A percentile compares a stretch with the other conserved stretches of the same genome.
Evolutionary conservation across 1,140 invertebrate genomes (phyloP).

Genomic region (Drosophila malerkotliana): DNA sequence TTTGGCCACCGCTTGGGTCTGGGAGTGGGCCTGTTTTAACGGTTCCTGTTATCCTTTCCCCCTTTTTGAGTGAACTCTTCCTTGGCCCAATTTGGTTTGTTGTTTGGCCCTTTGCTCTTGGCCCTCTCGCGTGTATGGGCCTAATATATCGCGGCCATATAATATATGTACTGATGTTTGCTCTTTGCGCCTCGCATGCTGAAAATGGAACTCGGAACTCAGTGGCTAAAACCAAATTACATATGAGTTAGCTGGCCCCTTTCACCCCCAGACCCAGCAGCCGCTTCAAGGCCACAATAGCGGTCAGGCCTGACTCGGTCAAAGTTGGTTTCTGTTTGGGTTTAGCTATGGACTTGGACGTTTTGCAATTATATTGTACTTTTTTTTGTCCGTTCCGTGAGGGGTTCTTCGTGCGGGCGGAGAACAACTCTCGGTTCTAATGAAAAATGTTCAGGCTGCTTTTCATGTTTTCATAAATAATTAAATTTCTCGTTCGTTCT

Average conservation of each 20-base stretch:
- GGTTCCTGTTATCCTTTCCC: constrained; percentile 33
- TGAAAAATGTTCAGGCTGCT: constrained; percentile 65
- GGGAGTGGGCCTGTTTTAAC: constrained; percentile 41
- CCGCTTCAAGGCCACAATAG: constrained; percentile 68
- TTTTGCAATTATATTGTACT: constrained; percentile 75
- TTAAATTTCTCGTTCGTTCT: constrained; percentile 61
- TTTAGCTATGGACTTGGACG: constrained; percentile 36
- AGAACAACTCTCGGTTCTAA: constrained; percentile 58
- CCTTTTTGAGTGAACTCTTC: constrained; percentile 4
- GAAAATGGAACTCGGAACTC: constrained; percentile 49
- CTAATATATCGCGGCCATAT: constrained; percentile 68
- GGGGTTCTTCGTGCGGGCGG: constrained; percentile 16
- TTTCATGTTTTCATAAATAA: constrained; percentile 80
- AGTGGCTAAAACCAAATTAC: constrained; percentile 74
- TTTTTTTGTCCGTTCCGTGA: constrained; percentile 12
- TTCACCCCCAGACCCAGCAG: constrained; percentile 16
- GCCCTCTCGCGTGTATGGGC: constrained; percentile 59
- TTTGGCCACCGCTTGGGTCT: constrained; percentile 10
- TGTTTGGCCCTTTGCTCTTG: constrained; percentile 29
- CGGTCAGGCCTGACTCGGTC: constrained; percentile 65
- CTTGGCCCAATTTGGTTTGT: constrained; percentile 7
- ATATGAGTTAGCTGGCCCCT: constrained; percentile 42
- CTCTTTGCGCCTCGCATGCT: constrained; percentile 70
- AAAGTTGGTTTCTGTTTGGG: constrained; percentile 57
- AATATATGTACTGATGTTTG: constrained; percentile 45